phyloP scores from a whole-genome alignment of 2,888 invertebrate genomes.

The Empis livida region DNA sequence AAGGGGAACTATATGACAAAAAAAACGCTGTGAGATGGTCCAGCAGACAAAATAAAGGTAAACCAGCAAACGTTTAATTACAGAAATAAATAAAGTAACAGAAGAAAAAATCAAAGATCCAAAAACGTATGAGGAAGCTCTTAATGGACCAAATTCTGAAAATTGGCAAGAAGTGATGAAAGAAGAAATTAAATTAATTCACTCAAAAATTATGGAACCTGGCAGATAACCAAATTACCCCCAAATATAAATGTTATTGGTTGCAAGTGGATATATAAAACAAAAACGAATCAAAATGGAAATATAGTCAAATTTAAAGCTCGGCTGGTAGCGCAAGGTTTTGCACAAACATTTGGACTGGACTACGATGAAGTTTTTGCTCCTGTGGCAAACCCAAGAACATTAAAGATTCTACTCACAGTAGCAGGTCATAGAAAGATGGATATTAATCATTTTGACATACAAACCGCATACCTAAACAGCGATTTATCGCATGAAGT shows the following conservation, averaged over 20 bases:
- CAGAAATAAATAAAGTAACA: background rate
- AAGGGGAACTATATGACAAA: background rate
- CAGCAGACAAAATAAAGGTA: background rate
- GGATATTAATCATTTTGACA: background rate
- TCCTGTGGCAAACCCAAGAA: background rate
- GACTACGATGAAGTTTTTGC: constrained; percentile 7
- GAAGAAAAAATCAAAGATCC: background rate
- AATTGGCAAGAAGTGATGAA: background rate
- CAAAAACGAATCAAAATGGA: background rate
- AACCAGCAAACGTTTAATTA: background rate
- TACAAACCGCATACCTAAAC: background rate
- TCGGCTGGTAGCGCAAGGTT: constrained; percentile 4
- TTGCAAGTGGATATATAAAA: background rate
- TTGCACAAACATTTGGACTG: constrained; percentile 1
- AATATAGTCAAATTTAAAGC: constrained; percentile 1
- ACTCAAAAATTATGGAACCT: background rate
- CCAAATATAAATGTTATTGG: background rate
- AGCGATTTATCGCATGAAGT: background rate
- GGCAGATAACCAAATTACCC: background rate
- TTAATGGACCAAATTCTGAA: background rate
- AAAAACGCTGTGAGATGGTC: background rate
- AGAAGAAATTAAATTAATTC: background rate
- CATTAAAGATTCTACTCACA: background rate
- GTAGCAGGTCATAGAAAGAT: background rate
- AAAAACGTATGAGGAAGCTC: background rate